Conservation (phyloP, 2,797 vertebrate genomes). For the Sebastes dallii region DNA sequence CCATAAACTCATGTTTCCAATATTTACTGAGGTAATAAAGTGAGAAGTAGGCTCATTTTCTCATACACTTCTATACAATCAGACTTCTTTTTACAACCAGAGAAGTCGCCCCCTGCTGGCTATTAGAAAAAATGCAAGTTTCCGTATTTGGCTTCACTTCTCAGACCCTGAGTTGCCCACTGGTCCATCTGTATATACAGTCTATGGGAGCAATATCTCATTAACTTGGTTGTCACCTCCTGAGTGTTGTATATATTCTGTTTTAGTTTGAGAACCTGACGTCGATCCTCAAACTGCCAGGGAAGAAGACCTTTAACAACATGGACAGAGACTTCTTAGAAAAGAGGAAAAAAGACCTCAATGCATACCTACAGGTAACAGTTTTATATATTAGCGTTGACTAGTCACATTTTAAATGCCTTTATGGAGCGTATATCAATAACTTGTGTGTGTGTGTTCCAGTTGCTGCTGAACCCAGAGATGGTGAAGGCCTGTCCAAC, state of each 20-base stretch:
- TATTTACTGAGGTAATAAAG: no score
- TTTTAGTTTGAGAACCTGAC: conserved; percentile 94
- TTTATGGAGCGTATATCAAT: neutral
- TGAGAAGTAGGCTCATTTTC: no score
- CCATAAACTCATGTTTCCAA: no score
- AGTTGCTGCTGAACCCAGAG: conserved; percentile 95
- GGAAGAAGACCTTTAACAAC: conserved; percentile 99
- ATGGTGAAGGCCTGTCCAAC: conserved; percentile 94
- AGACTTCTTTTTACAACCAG: no score
- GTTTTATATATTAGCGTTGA: neutral
- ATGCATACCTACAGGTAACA: conserved; percentile 94
- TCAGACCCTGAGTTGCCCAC: no score
- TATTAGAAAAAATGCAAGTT: no score
- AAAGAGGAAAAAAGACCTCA: conserved; percentile 98
- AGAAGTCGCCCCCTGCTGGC: no score
- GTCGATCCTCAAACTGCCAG: conserved; percentile 94
- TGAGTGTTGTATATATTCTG: neutral
- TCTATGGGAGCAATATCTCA: neutral
- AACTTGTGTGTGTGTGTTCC: conserved; percentile 31
- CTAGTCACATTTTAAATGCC: neutral
- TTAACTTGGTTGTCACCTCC: neutral
- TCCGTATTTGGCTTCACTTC: no score
- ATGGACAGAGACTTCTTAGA: conserved; percentile 99
- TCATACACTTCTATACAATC: no score
- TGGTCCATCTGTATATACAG: no score